phyloP scores from a whole-genome alignment of 2,797 vertebrate species.

The Circus cinereus region DNA sequence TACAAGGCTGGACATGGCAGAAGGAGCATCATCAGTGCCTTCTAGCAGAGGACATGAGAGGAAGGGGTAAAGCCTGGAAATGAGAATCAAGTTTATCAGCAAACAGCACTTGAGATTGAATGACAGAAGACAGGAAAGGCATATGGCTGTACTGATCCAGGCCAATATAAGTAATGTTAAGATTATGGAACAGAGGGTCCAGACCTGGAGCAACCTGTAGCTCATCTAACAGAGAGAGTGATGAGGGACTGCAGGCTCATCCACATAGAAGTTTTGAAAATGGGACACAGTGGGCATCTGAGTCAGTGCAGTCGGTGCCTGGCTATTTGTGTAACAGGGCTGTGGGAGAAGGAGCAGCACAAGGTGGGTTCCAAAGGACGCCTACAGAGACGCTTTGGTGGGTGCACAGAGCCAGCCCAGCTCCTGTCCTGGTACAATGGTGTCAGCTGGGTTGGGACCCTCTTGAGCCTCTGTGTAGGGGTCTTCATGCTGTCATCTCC shows the following conservation, averaged over 20 bases:
- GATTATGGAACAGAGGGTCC: neutral
- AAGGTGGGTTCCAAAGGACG: neutral
- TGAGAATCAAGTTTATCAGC: neutral
- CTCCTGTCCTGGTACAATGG: rapidly evolving
- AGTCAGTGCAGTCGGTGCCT: neutral
- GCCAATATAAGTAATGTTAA: neutral
- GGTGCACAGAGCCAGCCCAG: neutral
- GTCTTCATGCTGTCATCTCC: neutral
- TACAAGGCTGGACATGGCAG: neutral
- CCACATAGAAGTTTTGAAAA: neutral
- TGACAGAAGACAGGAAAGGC: neutral
- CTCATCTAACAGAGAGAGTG: neutral
- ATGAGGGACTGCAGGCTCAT: neutral
- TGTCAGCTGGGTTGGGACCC: neutral
- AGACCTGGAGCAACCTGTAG: neutral
- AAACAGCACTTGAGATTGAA: neutral
- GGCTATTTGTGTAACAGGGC: neutral
- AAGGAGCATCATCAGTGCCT: neutral
- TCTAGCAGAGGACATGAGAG: neutral
- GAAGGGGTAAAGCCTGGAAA: neutral
- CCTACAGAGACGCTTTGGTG: neutral
- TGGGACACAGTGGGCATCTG: neutral
- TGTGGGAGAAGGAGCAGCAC: neutral
- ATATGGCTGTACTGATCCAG: neutral
- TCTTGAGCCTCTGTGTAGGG: neutral